Conservation (phyloP, 2,113 vertebrate species). For the Beaufortia kweichowensis region DNA sequence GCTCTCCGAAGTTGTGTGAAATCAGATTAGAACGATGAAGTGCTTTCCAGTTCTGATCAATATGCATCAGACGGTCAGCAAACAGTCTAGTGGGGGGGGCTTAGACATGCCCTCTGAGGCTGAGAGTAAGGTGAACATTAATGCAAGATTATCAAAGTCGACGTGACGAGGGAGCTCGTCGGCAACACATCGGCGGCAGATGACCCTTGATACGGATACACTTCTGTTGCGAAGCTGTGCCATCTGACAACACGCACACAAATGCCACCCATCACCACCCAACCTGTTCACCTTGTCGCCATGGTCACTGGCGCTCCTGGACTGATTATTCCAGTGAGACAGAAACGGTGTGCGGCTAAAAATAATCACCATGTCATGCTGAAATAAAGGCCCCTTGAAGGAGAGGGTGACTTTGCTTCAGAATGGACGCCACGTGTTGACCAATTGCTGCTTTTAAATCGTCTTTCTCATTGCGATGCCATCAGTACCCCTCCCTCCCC, state of each 20-base stretch:
- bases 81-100: no score
- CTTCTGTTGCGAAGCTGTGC: neutral
- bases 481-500: neutral
- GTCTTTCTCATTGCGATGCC: neutral
- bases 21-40: no score
- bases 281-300: conserved; percentile 40
- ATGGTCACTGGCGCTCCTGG: conserved; percentile 17
- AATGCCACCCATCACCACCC: conserved; percentile 19
- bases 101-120: no score
- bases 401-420: conserved; percentile 49
- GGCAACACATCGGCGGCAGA: neutral
- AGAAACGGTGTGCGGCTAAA: conserved; percentile 37
- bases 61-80: no score
- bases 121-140: neutral
- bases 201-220: neutral
- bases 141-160: neutral
- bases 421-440: conserved; percentile 30
- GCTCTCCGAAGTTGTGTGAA: no score
- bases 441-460: neutral
- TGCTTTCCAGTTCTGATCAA: no score
- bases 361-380: conserved; percentile 50
- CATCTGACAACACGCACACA: conserved; percentile 33
- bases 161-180: neutral
- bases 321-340: neutral
- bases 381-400: conserved; percentile 48